phyloP scores from a whole-genome alignment of 2,797 vertebrate genomes.

The Pangasius larnaudii region DNA sequence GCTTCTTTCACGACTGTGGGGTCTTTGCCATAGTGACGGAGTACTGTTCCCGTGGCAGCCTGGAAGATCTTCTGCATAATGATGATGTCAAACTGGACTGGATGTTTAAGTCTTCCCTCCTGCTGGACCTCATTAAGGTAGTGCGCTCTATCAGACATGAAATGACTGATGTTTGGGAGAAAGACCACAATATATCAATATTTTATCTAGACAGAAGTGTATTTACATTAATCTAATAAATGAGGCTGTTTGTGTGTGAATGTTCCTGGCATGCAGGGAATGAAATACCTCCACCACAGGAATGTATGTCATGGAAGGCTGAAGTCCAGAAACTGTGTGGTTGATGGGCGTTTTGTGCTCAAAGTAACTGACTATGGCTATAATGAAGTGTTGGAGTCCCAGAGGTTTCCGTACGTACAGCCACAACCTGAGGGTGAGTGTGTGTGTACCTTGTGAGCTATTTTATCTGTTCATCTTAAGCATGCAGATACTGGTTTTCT shows the following conservation, averaged over 20 bases:
- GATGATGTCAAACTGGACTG: conserved; percentile 89
- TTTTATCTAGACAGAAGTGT: not conserved
- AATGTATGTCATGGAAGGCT: conserved; percentile 72
- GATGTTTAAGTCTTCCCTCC: conserved; percentile 93
- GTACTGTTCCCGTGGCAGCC: conserved; percentile 87
- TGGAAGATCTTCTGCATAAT: conserved; percentile 87
- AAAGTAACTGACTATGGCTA: conserved; percentile 79
- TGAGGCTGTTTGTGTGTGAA: not conserved
- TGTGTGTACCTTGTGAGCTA: not conserved
- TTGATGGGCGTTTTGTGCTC: conserved; percentile 79
- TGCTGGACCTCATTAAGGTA: conserved; percentile 89
- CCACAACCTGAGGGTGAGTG: conserved; percentile 69
- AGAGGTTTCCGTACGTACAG: conserved; percentile 68
- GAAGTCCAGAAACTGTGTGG: conserved; percentile 81
- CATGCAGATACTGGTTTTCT: conserved; percentile 1
- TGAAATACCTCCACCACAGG: conserved; percentile 80
- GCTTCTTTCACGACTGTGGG: conserved; percentile 87
- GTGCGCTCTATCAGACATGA: not conserved
- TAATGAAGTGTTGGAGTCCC: conserved; percentile 74
- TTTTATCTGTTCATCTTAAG: conserved; percentile 1
- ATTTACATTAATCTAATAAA: not conserved
- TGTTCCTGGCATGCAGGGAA: conserved; percentile 67
- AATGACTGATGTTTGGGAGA: not conserved
- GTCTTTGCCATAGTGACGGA: conserved; percentile 88
- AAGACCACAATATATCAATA: not conserved